Evolutionary conservation across 2,888 invertebrate genomes (phyloP).

Genomic region (Drosophila helvetica): DNA sequence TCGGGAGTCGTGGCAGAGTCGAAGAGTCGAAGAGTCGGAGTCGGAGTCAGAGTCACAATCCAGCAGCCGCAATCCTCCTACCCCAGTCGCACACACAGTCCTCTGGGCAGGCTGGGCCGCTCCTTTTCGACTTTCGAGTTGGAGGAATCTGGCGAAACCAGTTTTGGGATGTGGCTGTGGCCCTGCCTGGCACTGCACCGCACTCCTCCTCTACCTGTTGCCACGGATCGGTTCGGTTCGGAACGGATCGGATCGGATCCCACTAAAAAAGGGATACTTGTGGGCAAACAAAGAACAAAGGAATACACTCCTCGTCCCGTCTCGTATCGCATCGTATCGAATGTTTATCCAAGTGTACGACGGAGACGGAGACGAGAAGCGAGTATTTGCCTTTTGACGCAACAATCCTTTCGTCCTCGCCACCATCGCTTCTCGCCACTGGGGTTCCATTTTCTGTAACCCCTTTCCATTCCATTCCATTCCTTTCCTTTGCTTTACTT

Average conservation of each 20-base stretch:
- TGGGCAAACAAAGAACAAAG: slow-evolving; percentile 40
- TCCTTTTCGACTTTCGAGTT: slow-evolving; percentile 47
- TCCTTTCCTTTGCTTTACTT: slow-evolving; percentile 11
- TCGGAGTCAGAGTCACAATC: slow-evolving; percentile 19
- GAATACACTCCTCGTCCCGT: background rate
- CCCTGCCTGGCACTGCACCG: slow-evolving; percentile 26
- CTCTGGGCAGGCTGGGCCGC: slow-evolving; percentile 43
- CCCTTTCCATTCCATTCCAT: slow-evolving; percentile 7
- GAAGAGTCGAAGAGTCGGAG: slow-evolving; percentile 2
- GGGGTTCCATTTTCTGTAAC: slow-evolving; percentile 20
- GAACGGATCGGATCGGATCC: slow-evolving; percentile 53
- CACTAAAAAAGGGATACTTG: slow-evolving; percentile 75
- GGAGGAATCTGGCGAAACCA: slow-evolving; percentile 66
- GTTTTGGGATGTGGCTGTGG: slow-evolving; percentile 43
- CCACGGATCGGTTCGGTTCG: slow-evolving; percentile 15
- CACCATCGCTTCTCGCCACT: slow-evolving; percentile 40
- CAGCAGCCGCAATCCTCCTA: background rate
- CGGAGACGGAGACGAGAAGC: background rate
- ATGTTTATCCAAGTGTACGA: slow-evolving; percentile 59
- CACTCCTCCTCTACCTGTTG: slow-evolving; percentile 71
- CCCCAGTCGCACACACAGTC: slow-evolving; percentile 25
- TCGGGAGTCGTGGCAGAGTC: slow-evolving; percentile 11
- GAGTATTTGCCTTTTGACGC: slow-evolving; percentile 50
- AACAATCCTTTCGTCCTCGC: slow-evolving; percentile 77
- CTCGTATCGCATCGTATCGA: background rate